Evolutionary conservation across 2,797 vertebrate genomes (phyloP).

Genomic region (Sebastes diploproa): DNA sequence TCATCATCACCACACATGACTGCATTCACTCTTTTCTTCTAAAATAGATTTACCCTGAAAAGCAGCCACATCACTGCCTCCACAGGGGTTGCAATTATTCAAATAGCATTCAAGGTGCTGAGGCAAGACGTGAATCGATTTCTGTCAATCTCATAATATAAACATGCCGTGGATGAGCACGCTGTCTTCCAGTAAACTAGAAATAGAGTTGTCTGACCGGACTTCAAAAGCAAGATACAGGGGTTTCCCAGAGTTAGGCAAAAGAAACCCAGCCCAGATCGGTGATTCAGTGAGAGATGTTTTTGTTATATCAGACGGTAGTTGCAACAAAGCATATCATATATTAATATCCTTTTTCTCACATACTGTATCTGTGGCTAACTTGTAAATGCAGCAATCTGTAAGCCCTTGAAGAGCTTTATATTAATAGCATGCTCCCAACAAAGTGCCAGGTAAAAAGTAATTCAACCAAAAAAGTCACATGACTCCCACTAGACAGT

Average conservation of each 20-base stretch:
- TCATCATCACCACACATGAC: slow-evolving; percentile 28
- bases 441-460: not conserved
- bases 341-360: not conserved
- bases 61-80: not conserved
- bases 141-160: not conserved
- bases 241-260: not conserved
- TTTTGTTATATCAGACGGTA: not conserved
- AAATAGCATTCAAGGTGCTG: not conserved
- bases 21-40: slow-evolving; percentile 3
- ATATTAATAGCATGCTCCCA: not conserved
- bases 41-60: not conserved
- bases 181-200: not conserved
- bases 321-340: not conserved
- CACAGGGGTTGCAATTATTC: not conserved
- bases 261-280: not conserved
- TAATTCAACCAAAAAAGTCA: not conserved
- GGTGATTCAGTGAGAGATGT: not conserved
- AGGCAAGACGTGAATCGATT: not conserved
- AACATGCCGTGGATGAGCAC: not conserved
- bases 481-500: not conserved
- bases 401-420: not conserved
- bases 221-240: not conserved
- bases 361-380: not conserved
- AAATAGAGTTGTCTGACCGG: not conserved
- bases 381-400: not conserved